Base-by-base conservation (phyloP, 2,888 invertebrate species). In the Oligia latruncula region DNA sequence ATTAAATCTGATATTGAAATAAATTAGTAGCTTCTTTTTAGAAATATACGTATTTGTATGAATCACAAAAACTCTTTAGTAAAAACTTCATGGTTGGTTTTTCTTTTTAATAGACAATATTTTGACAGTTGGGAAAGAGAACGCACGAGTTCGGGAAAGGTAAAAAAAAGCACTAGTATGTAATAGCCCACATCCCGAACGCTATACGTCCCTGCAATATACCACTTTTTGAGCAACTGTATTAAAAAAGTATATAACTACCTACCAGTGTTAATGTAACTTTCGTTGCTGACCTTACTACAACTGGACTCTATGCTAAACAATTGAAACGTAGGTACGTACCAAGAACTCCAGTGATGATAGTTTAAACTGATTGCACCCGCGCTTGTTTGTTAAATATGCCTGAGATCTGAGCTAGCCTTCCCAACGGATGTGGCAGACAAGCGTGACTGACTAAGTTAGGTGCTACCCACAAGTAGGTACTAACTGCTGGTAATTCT, bases 301-400 rank as follows among this genome's bases (percentile, higher is more conserved):
- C 35, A 35, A 20, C 35, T 23, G 6, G 11, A 67, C n/a, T 52
- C 11, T 43, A 29, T 15, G 17, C 23, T 52, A 52, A 65, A 40
- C 55, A 46, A 43, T 52, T n/a, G 46, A 23, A 43, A 52, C 43
- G 29, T 55, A 17, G 23, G 58, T 83, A 81, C 81, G 60, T 78
- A 78, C 70, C 84, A 20, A 40, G 35, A 11, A 40, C 8, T 55
- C 66, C 71, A 15, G 13, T 23, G 60, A 60, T 35, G 40, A n/a
- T 60, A 17, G 17, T 40, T 17, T 29, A 20, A 49, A 40, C 62
- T 17, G 3, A 43, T 43, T 81, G 17, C 62, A 62, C 49, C 52
- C 15, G 43, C 17, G 49, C 85, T 70, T 49, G 72, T 43, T 83
- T 81, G 72, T 76, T 73, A 83, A 81, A 85, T 58, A 62, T 70